Conservation (phyloP, 2,888 invertebrate genomes). For the Pegoplata infirma region DNA sequence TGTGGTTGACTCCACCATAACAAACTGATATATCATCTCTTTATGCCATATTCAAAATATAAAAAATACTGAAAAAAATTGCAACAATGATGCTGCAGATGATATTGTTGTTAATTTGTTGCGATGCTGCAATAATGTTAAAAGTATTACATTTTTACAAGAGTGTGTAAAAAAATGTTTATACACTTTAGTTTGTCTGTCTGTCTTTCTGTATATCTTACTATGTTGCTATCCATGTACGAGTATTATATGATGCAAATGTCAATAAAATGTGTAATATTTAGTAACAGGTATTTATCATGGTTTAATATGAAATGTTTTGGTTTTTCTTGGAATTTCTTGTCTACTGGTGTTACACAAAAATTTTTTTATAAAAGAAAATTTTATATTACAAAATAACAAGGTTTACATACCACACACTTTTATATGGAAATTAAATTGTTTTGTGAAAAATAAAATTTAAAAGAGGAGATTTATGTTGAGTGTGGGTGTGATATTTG, state of each 20-base stretch:
- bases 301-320: neutral
- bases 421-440: too few species aligned
- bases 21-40: slow-evolving; percentile 40
- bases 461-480: too few species aligned
- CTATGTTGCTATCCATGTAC: too few species aligned
- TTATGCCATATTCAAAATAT: slow-evolving; percentile 10
- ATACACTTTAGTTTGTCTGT: neutral
- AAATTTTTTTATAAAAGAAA: neutral
- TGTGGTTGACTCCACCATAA: neutral
- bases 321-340: neutral
- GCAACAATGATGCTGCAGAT: slow-evolving; percentile 20
- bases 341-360: slow-evolving; percentile 12
- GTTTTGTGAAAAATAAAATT: too few species aligned
- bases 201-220: slow-evolving; percentile 18
- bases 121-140: slow-evolving; percentile 36
- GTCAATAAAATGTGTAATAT: slow-evolving; percentile 58
- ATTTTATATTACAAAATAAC: slow-evolving; percentile 64
- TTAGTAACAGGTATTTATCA: slow-evolving; percentile 29
- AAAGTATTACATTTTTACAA: slow-evolving; percentile 13
- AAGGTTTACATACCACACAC: slow-evolving; percentile 71
- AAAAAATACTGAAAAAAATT: slow-evolving; percentile 16
- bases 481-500: too few species aligned
- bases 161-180: neutral
- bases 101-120: neutral
- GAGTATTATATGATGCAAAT: slow-evolving; percentile 53